These are phyloP conservation scores for Euplexia lucipara DNA, from an alignment of 2,888 invertebrate species.

Conservation along the genomic window DNA sequence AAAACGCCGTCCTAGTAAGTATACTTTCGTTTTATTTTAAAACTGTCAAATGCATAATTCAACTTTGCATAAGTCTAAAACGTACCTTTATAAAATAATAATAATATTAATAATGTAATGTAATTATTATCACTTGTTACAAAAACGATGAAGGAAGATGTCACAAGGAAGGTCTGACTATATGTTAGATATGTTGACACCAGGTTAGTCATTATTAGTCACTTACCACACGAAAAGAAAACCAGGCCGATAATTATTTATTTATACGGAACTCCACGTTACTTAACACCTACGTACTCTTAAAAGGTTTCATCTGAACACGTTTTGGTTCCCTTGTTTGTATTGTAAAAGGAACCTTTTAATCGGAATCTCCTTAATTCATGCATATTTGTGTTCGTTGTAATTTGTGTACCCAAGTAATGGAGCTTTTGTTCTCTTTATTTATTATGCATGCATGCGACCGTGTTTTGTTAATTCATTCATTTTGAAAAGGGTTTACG, in stretches of 20 bases:
- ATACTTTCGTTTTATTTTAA: too few relatives aligned
- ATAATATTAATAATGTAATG: too few relatives aligned
- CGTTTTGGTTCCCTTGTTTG: constrained; percentile 42
- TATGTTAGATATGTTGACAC: too few relatives aligned
- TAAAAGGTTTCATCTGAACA: constrained; percentile 34
- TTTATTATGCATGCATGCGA: constrained; percentile 34
- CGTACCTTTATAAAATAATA: too few relatives aligned
- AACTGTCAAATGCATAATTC: too few relatives aligned
- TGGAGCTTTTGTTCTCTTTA: constrained; percentile 60
- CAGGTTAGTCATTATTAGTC: too few relatives aligned
- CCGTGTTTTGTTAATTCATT: constrained; percentile 30
- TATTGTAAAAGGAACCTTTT: constrained; percentile 57
- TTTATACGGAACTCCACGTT: constrained; percentile 22
- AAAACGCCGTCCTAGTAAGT: background rate
- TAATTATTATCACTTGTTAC: too few relatives aligned
- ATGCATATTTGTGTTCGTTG: constrained; percentile 52
- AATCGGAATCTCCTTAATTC: constrained; percentile 62
- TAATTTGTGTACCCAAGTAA: constrained; percentile 70
- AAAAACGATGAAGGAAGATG: too few relatives aligned
- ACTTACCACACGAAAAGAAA: too few relatives aligned
- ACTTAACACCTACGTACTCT: background rate
- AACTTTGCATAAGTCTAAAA: too few relatives aligned
- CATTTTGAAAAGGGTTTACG: constrained; percentile 30
- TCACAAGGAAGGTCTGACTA: too few relatives aligned
- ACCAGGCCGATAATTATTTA: background rate